Evolutionary conservation across 2,113 vertebrate genomes (phyloP).

Genomic region (Notarius lentiginosus): DNA sequence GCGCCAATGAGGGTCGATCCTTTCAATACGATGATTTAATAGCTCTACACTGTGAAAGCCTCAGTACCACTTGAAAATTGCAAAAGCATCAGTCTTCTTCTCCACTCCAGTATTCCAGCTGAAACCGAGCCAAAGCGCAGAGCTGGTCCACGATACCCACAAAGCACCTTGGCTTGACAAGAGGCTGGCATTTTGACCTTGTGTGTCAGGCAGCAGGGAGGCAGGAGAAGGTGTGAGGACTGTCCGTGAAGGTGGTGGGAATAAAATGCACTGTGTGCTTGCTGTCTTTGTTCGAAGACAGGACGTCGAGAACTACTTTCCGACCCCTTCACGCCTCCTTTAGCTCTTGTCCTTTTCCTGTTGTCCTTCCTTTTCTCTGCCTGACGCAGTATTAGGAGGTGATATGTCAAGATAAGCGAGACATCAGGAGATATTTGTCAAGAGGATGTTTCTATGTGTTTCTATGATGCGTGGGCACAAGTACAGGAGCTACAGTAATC

Average conservation of each 20-base stretch:
- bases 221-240: not conserved
- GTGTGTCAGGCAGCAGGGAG: not conserved
- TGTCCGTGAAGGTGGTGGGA: not conserved
- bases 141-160: not conserved
- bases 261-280: not conserved
- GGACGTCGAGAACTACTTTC: not conserved
- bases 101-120: not conserved
- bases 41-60: not conserved
- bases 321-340: not conserved
- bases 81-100: not conserved
- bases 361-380: not conserved
- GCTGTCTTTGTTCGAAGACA: not conserved
- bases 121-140: not conserved
- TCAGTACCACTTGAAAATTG: not conserved
- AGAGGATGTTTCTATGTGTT: not conserved
- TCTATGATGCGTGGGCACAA: not conserved
- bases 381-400: not conserved
- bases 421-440: not conserved
- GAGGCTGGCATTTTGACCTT: slow-evolving; percentile 1
- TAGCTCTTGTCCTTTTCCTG: not conserved
- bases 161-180: not conserved
- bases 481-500: not conserved
- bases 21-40: slow-evolving; percentile 1
- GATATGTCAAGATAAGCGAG: not conserved
- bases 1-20: slow-evolving; percentile 6